A percentile compares a stretch with the other conserved stretches of the same genome.
Evolutionary conservation across 53 echinoderm and acorn worm species (phyloP).

Genomic region (Patiria pectinifera): DNA sequence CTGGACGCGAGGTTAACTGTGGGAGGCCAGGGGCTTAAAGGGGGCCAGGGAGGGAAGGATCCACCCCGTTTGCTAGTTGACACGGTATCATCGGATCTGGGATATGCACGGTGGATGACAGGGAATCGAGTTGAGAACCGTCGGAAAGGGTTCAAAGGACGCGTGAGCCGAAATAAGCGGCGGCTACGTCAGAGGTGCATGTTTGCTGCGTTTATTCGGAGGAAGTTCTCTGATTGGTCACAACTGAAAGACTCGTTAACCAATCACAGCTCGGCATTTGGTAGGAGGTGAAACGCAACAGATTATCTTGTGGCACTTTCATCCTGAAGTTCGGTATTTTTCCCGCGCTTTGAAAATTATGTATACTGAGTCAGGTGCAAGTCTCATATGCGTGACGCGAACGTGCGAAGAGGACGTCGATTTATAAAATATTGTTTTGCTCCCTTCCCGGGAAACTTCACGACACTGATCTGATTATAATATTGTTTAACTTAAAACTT

Average conservation of each 20-base stretch:
- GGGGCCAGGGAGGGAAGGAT: background rate
- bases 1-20: background rate
- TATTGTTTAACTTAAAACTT: too few relatives aligned
- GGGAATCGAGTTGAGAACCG: background rate
- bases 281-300: background rate
- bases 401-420: too few relatives aligned
- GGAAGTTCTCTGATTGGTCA: background rate
- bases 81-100: background rate
- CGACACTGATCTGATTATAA: too few relatives aligned
- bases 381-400: too few relatives aligned
- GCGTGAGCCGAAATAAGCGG: background rate
- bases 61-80: background rate
- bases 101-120: background rate
- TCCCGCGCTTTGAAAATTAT: too few relatives aligned
- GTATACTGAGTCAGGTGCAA: too few relatives aligned
- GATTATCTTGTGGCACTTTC: background rate
- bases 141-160: background rate
- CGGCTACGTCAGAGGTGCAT: background rate
- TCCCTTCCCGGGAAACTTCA: too few relatives aligned
- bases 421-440: too few relatives aligned
- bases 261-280: background rate
- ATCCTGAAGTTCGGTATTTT: background rate
- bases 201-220: background rate
- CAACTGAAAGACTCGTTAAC: background rate
- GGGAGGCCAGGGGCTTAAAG: background rate